These are phyloP conservation scores for Aethes cnicana DNA, from an alignment of 2,888 invertebrate species.

Conservation along the genomic window DNA sequence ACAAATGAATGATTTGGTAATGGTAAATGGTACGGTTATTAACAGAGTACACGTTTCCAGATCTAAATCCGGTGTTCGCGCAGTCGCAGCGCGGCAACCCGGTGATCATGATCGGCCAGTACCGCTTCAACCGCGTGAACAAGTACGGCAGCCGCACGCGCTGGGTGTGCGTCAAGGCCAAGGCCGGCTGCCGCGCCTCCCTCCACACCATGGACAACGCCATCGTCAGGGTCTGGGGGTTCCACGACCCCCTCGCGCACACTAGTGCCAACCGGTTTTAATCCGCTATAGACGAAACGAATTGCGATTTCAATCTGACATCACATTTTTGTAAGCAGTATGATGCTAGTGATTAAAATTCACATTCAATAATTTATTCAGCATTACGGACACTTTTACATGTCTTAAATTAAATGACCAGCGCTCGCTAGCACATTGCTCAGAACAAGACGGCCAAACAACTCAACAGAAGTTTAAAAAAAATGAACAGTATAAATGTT, in stretches of 20 bases:
- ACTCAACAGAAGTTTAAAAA: too few species aligned
- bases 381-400: too few species aligned
- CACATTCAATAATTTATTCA: too few species aligned
- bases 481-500: too few species aligned
- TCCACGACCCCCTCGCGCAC: constrained; percentile 71
- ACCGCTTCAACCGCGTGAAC: constrained; percentile 74
- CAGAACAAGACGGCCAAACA: too few species aligned
- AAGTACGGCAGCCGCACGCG: constrained; percentile 70
- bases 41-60: constrained; percentile 54
- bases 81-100: constrained; percentile 75
- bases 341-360: too few species aligned
- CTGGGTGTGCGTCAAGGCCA: constrained; percentile 78
- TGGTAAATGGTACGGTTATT: constrained; percentile 35
- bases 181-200: constrained; percentile 73
- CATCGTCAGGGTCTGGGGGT: constrained; percentile 75
- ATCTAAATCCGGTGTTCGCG: constrained; percentile 73
- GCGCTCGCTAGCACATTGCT: too few species aligned
- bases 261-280: constrained; percentile 73
- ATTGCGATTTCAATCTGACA: too few species aligned
- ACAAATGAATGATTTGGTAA: too few species aligned
- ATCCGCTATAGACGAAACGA: constrained; percentile 8
- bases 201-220: constrained; percentile 75
- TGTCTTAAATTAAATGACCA: too few species aligned
- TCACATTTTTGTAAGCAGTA: too few species aligned
- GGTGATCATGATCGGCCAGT: constrained; percentile 76